Percentiles rank a stretch among this genome's conserved stretches.
Evolutionary conservation across 2,113 vertebrate species (phyloP).

Genomic region (Ceuthmochares aereus): DNA sequence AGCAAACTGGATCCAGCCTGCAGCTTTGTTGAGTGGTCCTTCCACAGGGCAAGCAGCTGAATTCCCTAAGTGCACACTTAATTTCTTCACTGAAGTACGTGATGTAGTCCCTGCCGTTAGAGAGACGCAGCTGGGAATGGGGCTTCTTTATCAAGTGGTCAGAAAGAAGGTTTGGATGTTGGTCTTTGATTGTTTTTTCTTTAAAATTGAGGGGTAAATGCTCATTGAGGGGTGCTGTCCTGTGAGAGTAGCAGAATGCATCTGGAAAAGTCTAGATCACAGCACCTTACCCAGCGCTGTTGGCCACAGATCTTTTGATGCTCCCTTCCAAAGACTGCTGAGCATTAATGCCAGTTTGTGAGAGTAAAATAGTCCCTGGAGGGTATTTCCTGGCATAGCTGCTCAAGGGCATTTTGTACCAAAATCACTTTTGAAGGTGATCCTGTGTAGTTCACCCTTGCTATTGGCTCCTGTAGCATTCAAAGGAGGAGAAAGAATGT

Average conservation of each 20-base stretch:
- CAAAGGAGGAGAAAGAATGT: not conserved
- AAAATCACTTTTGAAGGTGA: not conserved
- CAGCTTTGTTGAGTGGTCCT: not conserved
- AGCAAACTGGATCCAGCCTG: not conserved
- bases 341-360: not conserved
- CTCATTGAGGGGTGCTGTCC: not conserved
- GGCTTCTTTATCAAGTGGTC: not conserved
- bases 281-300: not conserved
- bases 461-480: not conserved
- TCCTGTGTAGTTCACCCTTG: not conserved
- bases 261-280: not conserved
- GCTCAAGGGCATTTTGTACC: not conserved
- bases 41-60: not conserved
- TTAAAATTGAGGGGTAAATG: not conserved
- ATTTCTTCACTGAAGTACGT: not conserved
- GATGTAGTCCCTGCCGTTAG: not conserved
- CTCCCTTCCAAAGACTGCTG: not conserved
- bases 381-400: not conserved
- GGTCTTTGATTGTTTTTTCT: not conserved
- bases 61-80: fast-evolving
- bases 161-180: not conserved
- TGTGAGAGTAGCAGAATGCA: not conserved
- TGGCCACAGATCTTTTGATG: not conserved
- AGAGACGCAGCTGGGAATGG: not conserved
- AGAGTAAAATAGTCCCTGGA: not conserved